Evolutionary conservation across 2,113 vertebrate genomes (phyloP).

Genomic region (Pituophis catenifer): DNA sequence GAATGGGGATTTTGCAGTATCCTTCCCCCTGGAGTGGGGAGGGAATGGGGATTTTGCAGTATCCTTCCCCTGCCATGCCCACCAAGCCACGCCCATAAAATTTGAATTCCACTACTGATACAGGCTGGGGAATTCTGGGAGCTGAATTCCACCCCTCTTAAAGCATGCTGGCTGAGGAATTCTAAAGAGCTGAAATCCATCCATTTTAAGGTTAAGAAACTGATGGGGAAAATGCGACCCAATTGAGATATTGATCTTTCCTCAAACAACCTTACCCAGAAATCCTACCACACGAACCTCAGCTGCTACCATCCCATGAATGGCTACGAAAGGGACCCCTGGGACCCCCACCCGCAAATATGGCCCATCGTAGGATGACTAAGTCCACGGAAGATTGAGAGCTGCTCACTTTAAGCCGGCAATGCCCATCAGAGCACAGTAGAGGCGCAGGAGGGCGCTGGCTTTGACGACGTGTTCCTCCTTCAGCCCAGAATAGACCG

Average conservation of each 20-base stretch:
- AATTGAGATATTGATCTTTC: background rate
- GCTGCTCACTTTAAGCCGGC: slow-evolving; percentile 89
- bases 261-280: background rate
- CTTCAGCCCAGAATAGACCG: slow-evolving; percentile 88
- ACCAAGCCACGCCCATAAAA: too few species aligned
- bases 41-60: too few species aligned
- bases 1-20: too few species aligned
- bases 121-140: background rate
- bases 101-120: too few species aligned
- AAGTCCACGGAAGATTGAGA: background rate
- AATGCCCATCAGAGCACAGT: slow-evolving; percentile 97
- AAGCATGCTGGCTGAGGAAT: too few species aligned
- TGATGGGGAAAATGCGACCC: background rate
- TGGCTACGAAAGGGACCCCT: background rate
- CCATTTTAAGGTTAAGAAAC: background rate
- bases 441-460: slow-evolving; percentile 90
- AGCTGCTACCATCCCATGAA: background rate
- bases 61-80: too few species aligned
- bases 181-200: background rate
- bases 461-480: slow-evolving; percentile 98
- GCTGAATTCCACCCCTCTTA: background rate
- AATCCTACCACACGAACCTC: background rate
- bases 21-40: too few species aligned
- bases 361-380: background rate
- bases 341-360: background rate